Evolutionary conservation across 2,797 vertebrate genomes (phyloP), one percentile per base, ranked within the genome.

Genomic region (Nannoperca australis): DNA sequence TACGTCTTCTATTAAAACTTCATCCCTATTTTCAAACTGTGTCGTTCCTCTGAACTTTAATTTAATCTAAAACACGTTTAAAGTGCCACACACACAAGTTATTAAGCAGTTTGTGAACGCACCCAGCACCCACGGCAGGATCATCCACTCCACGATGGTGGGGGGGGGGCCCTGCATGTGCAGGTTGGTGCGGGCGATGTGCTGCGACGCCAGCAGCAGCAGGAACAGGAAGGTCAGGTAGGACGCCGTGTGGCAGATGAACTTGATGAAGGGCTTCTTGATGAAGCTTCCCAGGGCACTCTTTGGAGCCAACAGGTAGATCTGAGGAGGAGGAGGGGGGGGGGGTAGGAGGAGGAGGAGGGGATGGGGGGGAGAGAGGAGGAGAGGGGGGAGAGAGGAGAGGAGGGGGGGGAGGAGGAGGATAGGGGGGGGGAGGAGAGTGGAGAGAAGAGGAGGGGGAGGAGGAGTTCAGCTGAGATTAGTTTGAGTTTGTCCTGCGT

Each of bases 201-300:
- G 98, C 90, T 99, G 98, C 1, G 98, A 99, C 3, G 98, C 98
- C 89, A 99, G 95, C 85, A 99, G 96, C 84, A 99, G 95, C 85
- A 99, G 95, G 95, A 99, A 98, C 87, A 99, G 97, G 94, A 99
- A 99, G 76, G 98, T 99, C 91, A 99, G 95, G 94, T 99, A 99
- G 67, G 98, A 99, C 38, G 97, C 97, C 0, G 98, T 99, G 95
- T 99, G 98, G 85, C 98, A 99, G 94, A 99, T 99, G 93, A 99
- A 99, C 94, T 99, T 99, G 93, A 99, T 99, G 95, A 99, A 99
- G 82, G 98, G 98, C 91, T 99, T 99, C 95, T 98, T 98, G 92
- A 99, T 97, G 95, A 99, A 99, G 78, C 95, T 93, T 74, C 98
- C 98, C 90, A 99, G 94, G 62, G 97, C 95, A 89, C 98, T 98